These are phyloP conservation scores for Micrastur ruficollis DNA, from an alignment of 2,797 vertebrate species.

Conservation along the genomic window DNA sequence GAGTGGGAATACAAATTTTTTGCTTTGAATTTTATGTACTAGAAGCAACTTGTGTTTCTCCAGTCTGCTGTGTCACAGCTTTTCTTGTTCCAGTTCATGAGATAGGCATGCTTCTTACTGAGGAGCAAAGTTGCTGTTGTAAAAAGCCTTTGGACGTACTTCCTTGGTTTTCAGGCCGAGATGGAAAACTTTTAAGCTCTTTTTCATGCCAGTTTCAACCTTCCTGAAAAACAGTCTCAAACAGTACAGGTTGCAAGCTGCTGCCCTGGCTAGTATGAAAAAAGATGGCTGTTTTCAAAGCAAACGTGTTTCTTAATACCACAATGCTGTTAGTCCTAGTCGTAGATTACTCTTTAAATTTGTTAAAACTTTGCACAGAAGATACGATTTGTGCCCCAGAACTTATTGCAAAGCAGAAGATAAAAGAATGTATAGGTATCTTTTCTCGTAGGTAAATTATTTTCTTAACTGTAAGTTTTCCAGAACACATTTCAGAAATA, in stretches of 20 bases:
- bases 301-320: neutral
- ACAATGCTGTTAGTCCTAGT: neutral
- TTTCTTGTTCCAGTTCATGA: conserved; percentile 55
- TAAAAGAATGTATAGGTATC: neutral
- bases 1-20: neutral
- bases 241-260: neutral
- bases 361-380: neutral
- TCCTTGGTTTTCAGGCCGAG: neutral
- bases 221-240: neutral
- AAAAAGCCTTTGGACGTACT: conserved; percentile 6
- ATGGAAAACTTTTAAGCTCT: neutral
- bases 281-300: neutral
- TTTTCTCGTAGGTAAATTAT: neutral
- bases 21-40: conserved; percentile 53
- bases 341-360: neutral
- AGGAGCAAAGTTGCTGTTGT: conserved; percentile 35
- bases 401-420: neutral
- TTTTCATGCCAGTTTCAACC: neutral
- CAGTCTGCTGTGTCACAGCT: conserved; percentile 42
- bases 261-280: neutral
- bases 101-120: neutral
- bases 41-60: conserved; percentile 13
- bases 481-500: neutral
- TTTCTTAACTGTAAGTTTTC: neutral
- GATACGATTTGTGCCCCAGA: neutral